Base-by-base conservation (phyloP, 2,113 vertebrate genomes). In the Camelus bactrianus region DNA sequence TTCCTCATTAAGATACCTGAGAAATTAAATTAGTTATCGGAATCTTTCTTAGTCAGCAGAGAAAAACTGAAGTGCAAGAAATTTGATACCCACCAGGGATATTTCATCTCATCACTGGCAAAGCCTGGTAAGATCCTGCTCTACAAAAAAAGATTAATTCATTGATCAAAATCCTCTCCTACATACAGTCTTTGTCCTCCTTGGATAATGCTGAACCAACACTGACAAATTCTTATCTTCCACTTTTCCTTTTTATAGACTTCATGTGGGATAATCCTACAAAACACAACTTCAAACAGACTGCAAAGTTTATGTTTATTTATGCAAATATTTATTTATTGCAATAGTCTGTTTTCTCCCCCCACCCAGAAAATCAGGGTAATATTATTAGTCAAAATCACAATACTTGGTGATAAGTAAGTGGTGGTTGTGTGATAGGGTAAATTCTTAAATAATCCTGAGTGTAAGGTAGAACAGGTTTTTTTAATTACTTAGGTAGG, bases 391-490 rank as follows among this genome's bases (percentile, higher is more conserved):
- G 46, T 96, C 30, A 95, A 92, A 97, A 67, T 13, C 15, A 50
- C 42, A 83, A 79, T 94, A 73, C 65, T 89, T 96, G 28, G 69
- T 73, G 28, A 67, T 73, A 32, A 62, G 8, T 42, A 77, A 54
- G n/a, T 72, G 16, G 26, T 26, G 3, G 9, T 70, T 73, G 16
- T 73, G 8, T 60, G 65, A 77, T 35, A 76, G 22, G 10, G 32
- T 82, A 46, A 60, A 77, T 65, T 86, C 65, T 93, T 93, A 97
- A 93, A 83, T 92, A 93, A 75, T 93, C 83, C 26, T 70, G 46
- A 75, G 17, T n/a, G 9, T 30, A 70, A 72, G 32, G 13, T 67
- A 60, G 60, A 95, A 69, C 6, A 69, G 26, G 12, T 84, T 90
- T 95, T 95, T 91, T 42, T 84, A 84, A 54, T 52, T 96, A 56